These are phyloP conservation scores for Rhinolophus ferrumequinum DNA, from an alignment of 2,113 vertebrate genomes.

Conservation along the genomic window DNA sequence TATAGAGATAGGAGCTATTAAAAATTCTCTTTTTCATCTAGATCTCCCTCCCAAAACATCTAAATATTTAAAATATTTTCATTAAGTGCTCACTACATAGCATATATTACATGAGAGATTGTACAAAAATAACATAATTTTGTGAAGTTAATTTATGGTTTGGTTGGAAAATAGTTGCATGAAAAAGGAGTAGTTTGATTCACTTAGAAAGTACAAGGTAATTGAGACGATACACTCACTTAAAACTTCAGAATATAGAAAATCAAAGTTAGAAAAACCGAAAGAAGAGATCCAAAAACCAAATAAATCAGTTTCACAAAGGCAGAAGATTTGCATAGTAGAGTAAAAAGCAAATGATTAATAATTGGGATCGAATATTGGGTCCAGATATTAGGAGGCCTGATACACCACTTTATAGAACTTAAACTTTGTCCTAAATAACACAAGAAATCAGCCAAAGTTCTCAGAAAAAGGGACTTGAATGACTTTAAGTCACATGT, in stretches of 20 bases:
- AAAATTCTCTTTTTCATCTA: background rate
- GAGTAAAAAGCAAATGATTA: background rate
- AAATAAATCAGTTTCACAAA: background rate
- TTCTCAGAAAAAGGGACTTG: background rate
- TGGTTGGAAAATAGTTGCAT: background rate
- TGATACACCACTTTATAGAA: background rate
- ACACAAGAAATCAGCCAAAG: background rate
- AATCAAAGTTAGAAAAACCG: background rate
- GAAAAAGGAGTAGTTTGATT: conserved; percentile 6
- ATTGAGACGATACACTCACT: background rate
- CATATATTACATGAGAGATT: background rate
- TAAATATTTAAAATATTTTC: background rate
- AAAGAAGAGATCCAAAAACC: background rate
- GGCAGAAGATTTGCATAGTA: background rate
- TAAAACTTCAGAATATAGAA: background rate
- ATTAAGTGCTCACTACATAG: background rate
- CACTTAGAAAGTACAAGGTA: background rate
- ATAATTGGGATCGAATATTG: background rate
- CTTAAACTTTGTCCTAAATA: background rate
- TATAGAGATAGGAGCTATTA: background rate
- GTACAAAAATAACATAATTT: background rate
- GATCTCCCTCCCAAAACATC: background rate
- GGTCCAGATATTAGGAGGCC: background rate
- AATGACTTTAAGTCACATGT: background rate
- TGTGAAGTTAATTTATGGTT: conserved; percentile 8